A percentile compares a stretch with the other conserved stretches of the same genome.
phyloP scores from a whole-genome alignment of 2,113 vertebrate species.

The Hypocryptadius cinnamomeus region DNA sequence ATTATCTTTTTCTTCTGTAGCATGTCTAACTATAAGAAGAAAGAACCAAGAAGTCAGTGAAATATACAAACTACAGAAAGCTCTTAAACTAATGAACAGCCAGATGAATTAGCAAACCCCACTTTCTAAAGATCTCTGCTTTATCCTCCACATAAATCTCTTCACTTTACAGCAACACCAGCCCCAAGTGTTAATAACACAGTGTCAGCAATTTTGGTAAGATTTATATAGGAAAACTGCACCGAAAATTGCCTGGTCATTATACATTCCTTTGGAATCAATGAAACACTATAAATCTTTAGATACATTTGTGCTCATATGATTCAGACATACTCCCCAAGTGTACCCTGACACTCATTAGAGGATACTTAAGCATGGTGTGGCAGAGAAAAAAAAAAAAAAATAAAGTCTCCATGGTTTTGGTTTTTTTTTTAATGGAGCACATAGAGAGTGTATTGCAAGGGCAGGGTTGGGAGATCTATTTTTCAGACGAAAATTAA shows the following conservation, averaged over 20 bases:
- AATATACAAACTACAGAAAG: background rate
- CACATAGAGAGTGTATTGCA: background rate
- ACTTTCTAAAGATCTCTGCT: background rate
- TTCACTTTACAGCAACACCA: background rate
- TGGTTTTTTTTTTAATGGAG: background rate
- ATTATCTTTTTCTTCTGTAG: background rate
- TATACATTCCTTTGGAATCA: constrained; percentile 23
- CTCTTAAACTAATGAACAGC: background rate
- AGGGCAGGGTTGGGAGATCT: background rate
- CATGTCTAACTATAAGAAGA: background rate
- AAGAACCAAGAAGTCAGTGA: background rate
- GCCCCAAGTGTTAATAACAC: background rate
- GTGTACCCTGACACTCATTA: background rate
- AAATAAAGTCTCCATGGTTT: background rate
- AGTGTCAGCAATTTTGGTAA: background rate
- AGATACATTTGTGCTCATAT: background rate
- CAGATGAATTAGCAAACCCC: background rate
- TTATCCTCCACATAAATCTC: constrained; percentile 47
- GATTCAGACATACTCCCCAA: background rate
- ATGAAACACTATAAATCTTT: constrained; percentile 4
- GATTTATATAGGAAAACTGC: background rate
- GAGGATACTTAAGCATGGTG: background rate
- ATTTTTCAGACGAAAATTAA: constrained; percentile 34
- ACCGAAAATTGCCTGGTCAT: constrained; percentile 7
- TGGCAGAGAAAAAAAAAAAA: background rate